Evolutionary conservation across 2,797 vertebrate genomes (phyloP).

Genomic region (Ispidina picta): DNA sequence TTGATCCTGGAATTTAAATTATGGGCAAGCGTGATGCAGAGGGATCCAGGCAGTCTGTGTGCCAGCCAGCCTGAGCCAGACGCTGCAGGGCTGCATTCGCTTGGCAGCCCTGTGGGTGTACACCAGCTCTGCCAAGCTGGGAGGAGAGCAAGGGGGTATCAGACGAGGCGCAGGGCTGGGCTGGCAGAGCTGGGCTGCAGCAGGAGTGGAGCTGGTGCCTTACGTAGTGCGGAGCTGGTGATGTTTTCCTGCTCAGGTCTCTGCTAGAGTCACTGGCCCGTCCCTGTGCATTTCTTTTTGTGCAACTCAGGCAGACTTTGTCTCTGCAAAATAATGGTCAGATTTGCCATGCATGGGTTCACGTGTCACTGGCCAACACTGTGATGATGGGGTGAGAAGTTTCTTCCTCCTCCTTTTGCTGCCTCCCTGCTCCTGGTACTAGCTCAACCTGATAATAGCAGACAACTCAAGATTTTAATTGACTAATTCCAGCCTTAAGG

Average conservation of each 20-base stretch:
- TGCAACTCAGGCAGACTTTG: not conserved
- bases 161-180: not conserved
- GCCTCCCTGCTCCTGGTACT: not conserved
- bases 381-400: not conserved
- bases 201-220: not conserved
- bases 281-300: accelerated
- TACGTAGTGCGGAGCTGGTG: accelerated
- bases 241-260: not conserved
- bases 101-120: not conserved
- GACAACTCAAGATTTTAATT: not conserved
- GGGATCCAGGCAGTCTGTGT: not conserved
- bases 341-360: not conserved
- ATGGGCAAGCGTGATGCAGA: not conserved
- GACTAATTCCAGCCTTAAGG: not conserved
- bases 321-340: not conserved
- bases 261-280: not conserved
- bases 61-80: not conserved
- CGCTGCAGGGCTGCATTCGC: accelerated
- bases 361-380: not conserved
- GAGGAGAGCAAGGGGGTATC: not conserved
- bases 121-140: not conserved
- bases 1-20: not conserved
- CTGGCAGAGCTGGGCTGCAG: not conserved
- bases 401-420: not conserved
- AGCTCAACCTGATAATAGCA: not conserved